Evolutionary conservation across 2,113 vertebrate species (phyloP).

Genomic region (Pipra filicauda): DNA sequence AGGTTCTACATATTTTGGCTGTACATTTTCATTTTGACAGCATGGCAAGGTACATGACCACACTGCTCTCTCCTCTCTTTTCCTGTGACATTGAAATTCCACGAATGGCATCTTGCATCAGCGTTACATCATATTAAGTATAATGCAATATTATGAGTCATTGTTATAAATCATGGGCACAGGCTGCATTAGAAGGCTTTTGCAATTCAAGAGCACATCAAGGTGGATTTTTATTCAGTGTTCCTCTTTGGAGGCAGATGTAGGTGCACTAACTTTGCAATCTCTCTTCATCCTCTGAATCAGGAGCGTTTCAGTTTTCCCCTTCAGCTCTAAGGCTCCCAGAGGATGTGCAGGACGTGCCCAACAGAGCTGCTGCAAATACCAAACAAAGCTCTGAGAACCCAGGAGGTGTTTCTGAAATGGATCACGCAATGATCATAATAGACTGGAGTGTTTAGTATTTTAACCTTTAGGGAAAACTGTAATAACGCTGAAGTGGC

Average conservation of each 20-base stretch:
- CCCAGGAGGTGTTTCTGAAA: neutral
- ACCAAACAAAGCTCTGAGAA: neutral
- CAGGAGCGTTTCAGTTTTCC: neutral
- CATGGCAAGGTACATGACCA: neutral
- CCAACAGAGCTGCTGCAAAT: neutral
- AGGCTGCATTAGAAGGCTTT: slow-evolving; percentile 57
- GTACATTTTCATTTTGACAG: neutral
- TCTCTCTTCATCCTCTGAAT: neutral
- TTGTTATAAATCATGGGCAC: slow-evolving; percentile 67
- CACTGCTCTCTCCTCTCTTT: slow-evolving; percentile 22
- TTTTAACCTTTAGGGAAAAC: neutral
- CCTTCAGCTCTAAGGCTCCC: neutral
- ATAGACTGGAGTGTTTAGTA: neutral
- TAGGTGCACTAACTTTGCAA: slow-evolving; percentile 2
- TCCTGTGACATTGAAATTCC: slow-evolving; percentile 69
- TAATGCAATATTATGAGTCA: slow-evolving; percentile 72
- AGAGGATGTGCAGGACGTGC: neutral
- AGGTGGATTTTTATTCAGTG: slow-evolving; percentile 58
- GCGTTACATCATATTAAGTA: slow-evolving; percentile 70
- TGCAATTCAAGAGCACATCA: slow-evolving; percentile 67
- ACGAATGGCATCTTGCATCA: slow-evolving; percentile 70
- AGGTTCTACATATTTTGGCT: neutral
- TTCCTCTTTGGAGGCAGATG: slow-evolving; percentile 12
- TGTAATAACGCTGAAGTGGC: neutral
- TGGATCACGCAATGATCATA: neutral